Base-by-base conservation (phyloP, 2,888 invertebrate species). In the Acrobasis suavella region DNA sequence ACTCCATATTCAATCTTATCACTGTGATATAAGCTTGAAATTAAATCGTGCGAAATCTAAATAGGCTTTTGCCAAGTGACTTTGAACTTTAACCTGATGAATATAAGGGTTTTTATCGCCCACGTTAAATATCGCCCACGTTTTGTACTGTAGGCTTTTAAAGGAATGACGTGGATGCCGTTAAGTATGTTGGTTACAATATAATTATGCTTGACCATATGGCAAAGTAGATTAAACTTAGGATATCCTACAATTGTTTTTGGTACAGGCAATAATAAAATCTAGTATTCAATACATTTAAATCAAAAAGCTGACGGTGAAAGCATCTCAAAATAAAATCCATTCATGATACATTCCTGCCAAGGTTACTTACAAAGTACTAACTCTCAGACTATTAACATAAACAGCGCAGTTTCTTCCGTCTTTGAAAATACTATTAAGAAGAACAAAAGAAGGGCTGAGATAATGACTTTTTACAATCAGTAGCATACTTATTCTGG, bases 51-150 rank as follows among this genome's bases (percentile, higher is more conserved):
- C 52, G 15, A 39, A 38, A 17, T 50, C 39, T 37, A 15, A 15
- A 5, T 22, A 22, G 22, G 14, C 14, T 16, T 46, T 39, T 16
- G 61, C 15, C 54, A 61, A 49, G 42, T 17, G 22, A 32, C n/a
- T 46, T 49, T 61, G 22, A 54, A 54, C 61, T 61, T 49, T 38
- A 60, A 60, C 22, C 0, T 6, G 7, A 39, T 50, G 37, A 7
- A 15, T 15, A 49, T 39, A 51, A 42, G 17, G 54, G 8, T 60
- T 17, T 51, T 9, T 32, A 37, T 55, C 61, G 49, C 61, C 61
- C 46, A 61, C 61, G 54, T 46, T 46, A 14, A 39, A n/a, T 16
- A 39, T 55, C 60, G n/a, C 61, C 61, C 52, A 61, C 60, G 51
- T 10, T n/a, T 10, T 37, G 8, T 42, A 38, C 39, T 54, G 52